Base-by-base conservation (phyloP, 1,140 invertebrate genomes). In the Limonius californicus region DNA sequence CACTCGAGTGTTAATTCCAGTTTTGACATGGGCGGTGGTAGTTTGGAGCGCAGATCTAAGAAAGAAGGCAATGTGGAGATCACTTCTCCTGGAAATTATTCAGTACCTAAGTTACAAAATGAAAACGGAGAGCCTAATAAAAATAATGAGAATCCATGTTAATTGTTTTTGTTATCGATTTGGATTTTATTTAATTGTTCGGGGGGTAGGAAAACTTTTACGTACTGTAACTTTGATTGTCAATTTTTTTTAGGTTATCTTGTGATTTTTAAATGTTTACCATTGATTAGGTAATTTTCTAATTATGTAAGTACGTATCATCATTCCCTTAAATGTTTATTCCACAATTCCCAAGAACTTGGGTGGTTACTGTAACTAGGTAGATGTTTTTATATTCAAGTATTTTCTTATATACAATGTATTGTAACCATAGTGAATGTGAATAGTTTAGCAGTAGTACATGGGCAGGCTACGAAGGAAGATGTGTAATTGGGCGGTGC, bases 101-200 rank as follows among this genome's bases (percentile, higher is more conserved):
- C 82, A 2, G 79, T 83, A 27, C 82, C 82, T 20, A 82, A 80
- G 66, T 68, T 82, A 23, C 80, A 81, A 65, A 74, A 74, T 6
- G 62, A 62, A 56, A 61, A 6, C 19, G 6, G 32, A 8, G 50
- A 54, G 12, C 53, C 14, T 8, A 45, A 32, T 55, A 27, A 61
- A 55, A 54, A 45, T 35, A 27, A 19, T 32, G 42, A 21, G 15
- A 54, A 42, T 56, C 59, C 59, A 8, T 61, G 53, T 61, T 61
- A 59, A 42, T 39, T 30, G n/a, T 43, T 20, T 18, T 35, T 2
- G 8, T 42, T 57, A 0, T 1, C 11, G 8, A 11, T 30, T 30
- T 30, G 30, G 4, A 12, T 54, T 12, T n/a, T n/a, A n/a, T n/a
- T n/a, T n/a, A n/a, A n/a, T n/a, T n/a, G n/a, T n/a, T n/a, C n/a